phyloP scores from a whole-genome alignment of 2,888 invertebrate genomes.

The Idaea aversata region DNA sequence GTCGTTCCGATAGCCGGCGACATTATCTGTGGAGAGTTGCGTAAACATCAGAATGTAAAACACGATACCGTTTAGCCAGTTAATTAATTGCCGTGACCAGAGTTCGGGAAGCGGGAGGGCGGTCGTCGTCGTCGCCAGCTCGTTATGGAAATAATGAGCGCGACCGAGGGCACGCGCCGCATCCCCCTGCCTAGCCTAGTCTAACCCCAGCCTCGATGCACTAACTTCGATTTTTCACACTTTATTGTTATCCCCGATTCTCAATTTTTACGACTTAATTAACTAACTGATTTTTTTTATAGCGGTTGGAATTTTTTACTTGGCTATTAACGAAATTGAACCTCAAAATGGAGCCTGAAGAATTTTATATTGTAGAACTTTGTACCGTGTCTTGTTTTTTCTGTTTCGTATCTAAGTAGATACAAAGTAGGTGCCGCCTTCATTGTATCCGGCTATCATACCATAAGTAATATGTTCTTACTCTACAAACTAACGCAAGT shows the following conservation, averaged over 20 bases:
- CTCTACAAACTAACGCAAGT: not conserved
- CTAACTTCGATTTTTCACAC: conserved; percentile 48
- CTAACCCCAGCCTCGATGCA: conserved; percentile 22
- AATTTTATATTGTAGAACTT: not conserved
- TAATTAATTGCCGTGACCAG: conserved; percentile 76
- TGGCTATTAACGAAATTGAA: not conserved
- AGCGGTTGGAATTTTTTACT: conserved; percentile 3
- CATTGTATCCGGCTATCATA: not conserved
- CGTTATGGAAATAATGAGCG: conserved; percentile 75
- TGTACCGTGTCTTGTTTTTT: conserved; percentile 10
- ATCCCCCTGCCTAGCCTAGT: conserved; percentile 41
- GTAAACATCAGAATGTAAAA: conserved; percentile 78
- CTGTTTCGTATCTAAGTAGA: not conserved
- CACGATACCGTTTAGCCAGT: conserved; percentile 77
- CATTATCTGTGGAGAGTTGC: conserved; percentile 74
- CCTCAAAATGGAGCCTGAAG: not conserved
- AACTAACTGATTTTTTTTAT: conserved; percentile 19
- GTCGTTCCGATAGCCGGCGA: conserved; percentile 65
- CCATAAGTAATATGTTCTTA: not conserved
- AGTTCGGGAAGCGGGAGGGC: conserved; percentile 40
- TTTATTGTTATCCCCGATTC: conserved; percentile 58
- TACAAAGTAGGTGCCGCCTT: not conserved
- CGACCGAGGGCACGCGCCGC: conserved; percentile 44
- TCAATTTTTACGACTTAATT: conserved; percentile 49
- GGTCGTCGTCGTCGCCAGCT: conserved; percentile 59